Percentiles rank a stretch among this genome's conserved stretches.
These are phyloP conservation scores for Notolepis coatsorum DNA, from an alignment of 2,797 vertebrate species.

Conservation along the genomic window DNA sequence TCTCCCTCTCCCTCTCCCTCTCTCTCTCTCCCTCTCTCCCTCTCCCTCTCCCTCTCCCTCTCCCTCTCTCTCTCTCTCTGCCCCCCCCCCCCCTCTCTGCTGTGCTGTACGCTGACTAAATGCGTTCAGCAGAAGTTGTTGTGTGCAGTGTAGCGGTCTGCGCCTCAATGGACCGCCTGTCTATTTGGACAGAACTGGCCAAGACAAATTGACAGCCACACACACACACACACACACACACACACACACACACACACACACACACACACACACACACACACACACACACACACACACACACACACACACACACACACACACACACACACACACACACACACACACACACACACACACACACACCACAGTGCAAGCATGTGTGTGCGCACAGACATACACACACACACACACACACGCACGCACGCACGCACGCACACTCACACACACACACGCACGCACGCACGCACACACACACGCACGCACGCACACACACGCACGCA, in stretches of 20 bases:
- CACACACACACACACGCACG: neutral
- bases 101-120: conserved; percentile 72
- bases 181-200: conserved; percentile 71
- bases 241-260: neutral
- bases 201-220: conserved; percentile 76
- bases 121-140: conserved; percentile 76
- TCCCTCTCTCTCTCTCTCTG: too few species aligned
- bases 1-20: too few species aligned
- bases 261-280: neutral
- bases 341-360: neutral
- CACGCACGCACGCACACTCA: neutral
- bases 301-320: neutral
- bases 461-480: neutral
- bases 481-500: neutral
- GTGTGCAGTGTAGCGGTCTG: conserved; percentile 74
- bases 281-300: neutral
- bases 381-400: neutral
- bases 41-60: too few species aligned
- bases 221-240: conserved; percentile 5
- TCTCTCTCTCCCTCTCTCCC: too few species aligned
- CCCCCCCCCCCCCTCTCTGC: conserved; percentile 42
- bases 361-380: neutral
- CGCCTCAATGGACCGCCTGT: conserved; percentile 77
- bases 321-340: conserved; percentile 10
- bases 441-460: neutral